Base-by-base conservation (phyloP, 2,888 invertebrate genomes). In the Luperina testacea region DNA sequence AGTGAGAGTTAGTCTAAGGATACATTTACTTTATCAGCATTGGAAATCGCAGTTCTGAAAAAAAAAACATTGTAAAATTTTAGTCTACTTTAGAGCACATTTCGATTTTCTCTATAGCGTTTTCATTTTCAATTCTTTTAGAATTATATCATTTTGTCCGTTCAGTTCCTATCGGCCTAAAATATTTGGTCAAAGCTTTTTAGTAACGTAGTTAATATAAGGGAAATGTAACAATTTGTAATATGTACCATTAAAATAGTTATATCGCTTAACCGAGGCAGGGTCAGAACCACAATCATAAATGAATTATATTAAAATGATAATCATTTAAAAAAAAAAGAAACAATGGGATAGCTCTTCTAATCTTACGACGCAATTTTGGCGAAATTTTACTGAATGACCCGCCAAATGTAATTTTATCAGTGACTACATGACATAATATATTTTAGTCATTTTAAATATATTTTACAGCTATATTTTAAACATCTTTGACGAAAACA, bases 81-180 rank as follows among this genome's bases (percentile, higher is more conserved):
- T 92, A 88, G 91, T 90, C 81, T 85, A 89, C 81, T 90, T 92
- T 90, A 92, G 92, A 92, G 92, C 92, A 92, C 92, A 91, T 92
- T 87, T 93, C 92, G 83, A 88, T 91, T 92, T 88, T 88, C 78
- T 85, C 85, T 83, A 78, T 90, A 91, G 92, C 90, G 87, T 84
- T 90, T 90, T 90, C 87, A 87, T 89, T 91, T 92, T 87, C 87
- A 65, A 38, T 88, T 86, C 88, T 89, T 91, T 90, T 91, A 92
- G 88, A 85, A 90, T 90, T 90, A 90, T 84, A 91, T 84, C 75
- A 81, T 87, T 89, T 87, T 83, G 80, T 88, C 82, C 77, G 88
- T 95, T 96, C 92, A 96, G 96, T 97, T 96, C 96, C 96, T 96
- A 96, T 96, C 92, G 95, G 95, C 96, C 95, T 96, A 96, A 94